Conservation (phyloP, 2,888 invertebrate genomes). For the Mesorhabditis sp. region DNA sequence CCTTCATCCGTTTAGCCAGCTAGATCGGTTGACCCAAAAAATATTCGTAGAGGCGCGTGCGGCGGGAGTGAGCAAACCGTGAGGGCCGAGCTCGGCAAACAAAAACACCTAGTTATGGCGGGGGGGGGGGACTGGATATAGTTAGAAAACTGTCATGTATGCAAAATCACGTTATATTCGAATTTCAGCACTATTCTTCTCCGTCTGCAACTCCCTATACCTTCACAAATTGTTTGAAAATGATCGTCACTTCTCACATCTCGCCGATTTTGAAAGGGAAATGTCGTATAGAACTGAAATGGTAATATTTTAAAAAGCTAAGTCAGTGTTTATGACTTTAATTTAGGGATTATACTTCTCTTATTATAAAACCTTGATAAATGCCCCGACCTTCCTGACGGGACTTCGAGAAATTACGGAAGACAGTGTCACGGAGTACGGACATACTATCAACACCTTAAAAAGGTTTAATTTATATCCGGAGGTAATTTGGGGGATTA, state of each 20-base stretch:
- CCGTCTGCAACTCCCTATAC: slow-evolving; percentile 38
- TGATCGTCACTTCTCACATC: slow-evolving; percentile 77
- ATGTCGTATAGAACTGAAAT: slow-evolving; percentile 81
- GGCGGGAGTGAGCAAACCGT: no score
- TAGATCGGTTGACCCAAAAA: no score
- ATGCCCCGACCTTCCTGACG: slow-evolving; percentile 67
- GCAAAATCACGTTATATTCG: background rate
- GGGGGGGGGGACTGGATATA: no score
- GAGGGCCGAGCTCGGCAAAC: no score
- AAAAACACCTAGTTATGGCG: no score
- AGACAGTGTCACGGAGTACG: slow-evolving; percentile 77
- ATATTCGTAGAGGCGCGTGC: no score
- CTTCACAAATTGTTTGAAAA: slow-evolving; percentile 71
- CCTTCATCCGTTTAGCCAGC: no score
- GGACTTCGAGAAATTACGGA: slow-evolving; percentile 69
- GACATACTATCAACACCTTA: slow-evolving; percentile 75
- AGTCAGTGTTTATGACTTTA: background rate
- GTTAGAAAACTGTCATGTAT: no score
- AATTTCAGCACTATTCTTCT: slow-evolving; percentile 37
- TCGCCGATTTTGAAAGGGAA: slow-evolving; percentile 79
- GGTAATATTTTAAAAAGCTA: slow-evolving; percentile 63
- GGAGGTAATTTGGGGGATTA: slow-evolving; percentile 66
- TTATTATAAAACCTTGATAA: slow-evolving; percentile 78
- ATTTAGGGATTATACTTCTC: slow-evolving; percentile 77
- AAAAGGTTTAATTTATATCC: slow-evolving; percentile 80